Evolutionary conservation across 2,888 invertebrate genomes (phyloP), one percentile per base, ranked within the genome.

Genomic region (Tromatobia lineatoria): DNA sequence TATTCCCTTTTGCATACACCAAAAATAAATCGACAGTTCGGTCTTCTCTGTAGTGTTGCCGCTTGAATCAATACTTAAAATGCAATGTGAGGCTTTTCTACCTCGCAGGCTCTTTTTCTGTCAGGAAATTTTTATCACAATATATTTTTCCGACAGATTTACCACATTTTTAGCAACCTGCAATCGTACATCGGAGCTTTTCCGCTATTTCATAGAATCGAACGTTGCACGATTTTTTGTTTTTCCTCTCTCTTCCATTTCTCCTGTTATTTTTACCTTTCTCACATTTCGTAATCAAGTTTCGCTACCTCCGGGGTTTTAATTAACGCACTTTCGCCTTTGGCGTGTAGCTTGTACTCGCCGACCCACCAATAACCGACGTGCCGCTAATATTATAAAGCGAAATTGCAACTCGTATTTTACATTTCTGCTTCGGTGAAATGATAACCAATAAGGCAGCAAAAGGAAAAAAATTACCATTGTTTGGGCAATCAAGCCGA

Each of bases 291-390:
- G 18, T 52, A 50, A 75, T 75, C 64, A 64, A 29, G 61, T 50
- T 75, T 75, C 61, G 50, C 64, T 38, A 50, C 50, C 64, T 50
- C 52, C 2, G 20, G 50, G 2, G 25, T 18, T 75, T 75, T 61
- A 75, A 64, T 75, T 47, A 75, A 75, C 34, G 47, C 45, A 69
- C 50, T 50, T 8, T 1, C 29, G 18, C 25, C 45, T 25, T 1
- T 59, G 25, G 25, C 42, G n/a, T n/a, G 25, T 42, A 57, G 20
- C 13, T 3, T 1, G 34, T 20, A 25, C 29, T 11, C 50, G 2
- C 25, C 15, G 34, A 8, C n/a, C n/a, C 18, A 1, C 11, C 18
- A 1, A 11, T 29, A 2, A 34, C 11, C 20, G 10, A 73, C 25
- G n/a, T 45, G 2, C 20, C 8, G 52, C 4, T n/a, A n/a, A n/a